Evolutionary conservation across 2,888 invertebrate species (phyloP), one percentile per base, ranked within the genome.

Genomic region (Oeneis ivallda): DNA sequence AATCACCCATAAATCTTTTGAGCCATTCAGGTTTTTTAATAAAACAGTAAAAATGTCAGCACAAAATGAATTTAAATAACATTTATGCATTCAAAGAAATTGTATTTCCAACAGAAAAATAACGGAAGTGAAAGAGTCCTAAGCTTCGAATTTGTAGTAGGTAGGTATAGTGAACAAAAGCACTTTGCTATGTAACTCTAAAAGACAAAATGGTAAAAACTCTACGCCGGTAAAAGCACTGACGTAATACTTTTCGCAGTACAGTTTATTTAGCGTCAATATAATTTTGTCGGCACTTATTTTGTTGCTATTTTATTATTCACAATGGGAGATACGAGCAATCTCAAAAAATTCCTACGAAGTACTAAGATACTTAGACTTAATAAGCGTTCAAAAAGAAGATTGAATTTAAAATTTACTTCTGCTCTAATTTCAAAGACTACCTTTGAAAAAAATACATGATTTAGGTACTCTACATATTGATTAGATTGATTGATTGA

Each of bases 181-280:
- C 62, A 62, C 62, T 62, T 62, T 54, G 54, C 45, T 17, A 53
- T 43, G 62, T 62, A 45, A 62, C 62, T 62, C 53, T 53, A 45
- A 62, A 62, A 53, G 54, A 62, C 62, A 62, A 62, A 62, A 45
- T 54, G 43, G 17, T 52, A 62, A 62, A 62, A 62, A 62, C 43
- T 15, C 32, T 62, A 26, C 62, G 41, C 45, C 43, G 13, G 62
- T 62, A 62, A 62, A 62, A 62, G 62, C 53, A 54, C 45, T 54
- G 43, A 45, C 53, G 53, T 62, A 54, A 17, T 52, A 26, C 26
- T 52, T 17, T 39, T 9, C 17, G 15, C 49, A 61, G 50, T 50
- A 34, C 7, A 62, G 62, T 62, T 62, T 53, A 53, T 60, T 60
- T 52, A 61, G 52, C 52, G 41, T 41, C 61, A 39, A 52, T 39